Base-by-base conservation (phyloP, 1,140 invertebrate species). In the Laodelphax striatellus region DNA sequence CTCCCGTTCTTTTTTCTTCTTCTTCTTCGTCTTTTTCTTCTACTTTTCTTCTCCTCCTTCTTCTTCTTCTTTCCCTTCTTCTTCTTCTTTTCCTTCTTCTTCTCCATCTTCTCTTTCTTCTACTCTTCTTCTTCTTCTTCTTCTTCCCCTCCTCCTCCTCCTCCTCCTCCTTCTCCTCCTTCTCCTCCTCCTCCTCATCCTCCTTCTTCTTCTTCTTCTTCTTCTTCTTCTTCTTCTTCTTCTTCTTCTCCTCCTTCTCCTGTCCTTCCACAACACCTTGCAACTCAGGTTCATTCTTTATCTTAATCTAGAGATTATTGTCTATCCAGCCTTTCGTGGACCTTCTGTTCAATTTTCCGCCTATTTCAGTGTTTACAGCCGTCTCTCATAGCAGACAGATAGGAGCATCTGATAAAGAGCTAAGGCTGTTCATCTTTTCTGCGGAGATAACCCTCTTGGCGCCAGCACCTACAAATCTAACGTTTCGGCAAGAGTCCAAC, bases 1-100 rank as follows among this genome's bases (percentile, higher is more conserved):
- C 34, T 59, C 44, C 52, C 43, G 52, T 14, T 59, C 44, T 52
- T 28, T 28, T 52, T 19, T 59, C 58, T 52, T 50, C 52, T 19
- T 52, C 58, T 52, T 50, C 52, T 19, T 59, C 58, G 34, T 50
- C 52, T 19, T 59, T 44, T 59, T 50, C 52, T 19, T 59, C 58
- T 59, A 43, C 52, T 14, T 52, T 50, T 59, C 46, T 59, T 19
- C 52, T 50, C 52, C 46, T 59, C 14, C 52, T 19, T 59, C 58
- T 59, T 17, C 17, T 59, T n/a, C 28, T 21, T 59, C 38, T 58
- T 43, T 44, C 44, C 52, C 34, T 59, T 50, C 52, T 50, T 59
- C 52, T 50, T 59, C 34, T 59, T 50, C 52, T 50, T 59, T 22
- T 59, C 14, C 52, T 50, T 59, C 58, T 59, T 19, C 17, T 24